phyloP scores from a whole-genome alignment of 2,888 invertebrate species.

The Corythucha ciliata region DNA sequence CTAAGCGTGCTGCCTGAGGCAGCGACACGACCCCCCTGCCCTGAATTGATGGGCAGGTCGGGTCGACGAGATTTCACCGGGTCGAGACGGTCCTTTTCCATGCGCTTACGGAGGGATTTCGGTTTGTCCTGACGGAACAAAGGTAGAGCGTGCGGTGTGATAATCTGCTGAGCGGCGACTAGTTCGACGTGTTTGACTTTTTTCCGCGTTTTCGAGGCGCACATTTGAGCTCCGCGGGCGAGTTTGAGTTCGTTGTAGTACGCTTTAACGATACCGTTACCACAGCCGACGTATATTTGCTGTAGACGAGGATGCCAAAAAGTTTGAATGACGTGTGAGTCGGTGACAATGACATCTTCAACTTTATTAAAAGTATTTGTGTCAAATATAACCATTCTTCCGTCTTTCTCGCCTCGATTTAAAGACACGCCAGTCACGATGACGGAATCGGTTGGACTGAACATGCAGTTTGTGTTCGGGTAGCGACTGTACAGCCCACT shows the following conservation, averaged over 20 bases:
- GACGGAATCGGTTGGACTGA: constrained; percentile 87
- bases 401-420: constrained; percentile 52
- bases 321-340: constrained; percentile 76
- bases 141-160: constrained; percentile 92
- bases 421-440: constrained; percentile 81
- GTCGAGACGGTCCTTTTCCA: constrained; percentile 83
- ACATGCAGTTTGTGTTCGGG: constrained; percentile 52
- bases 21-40: constrained; percentile 78
- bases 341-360: constrained; percentile 63
- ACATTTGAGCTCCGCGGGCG: constrained; percentile 81
- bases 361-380: constrained; percentile 64
- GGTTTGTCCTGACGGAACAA: constrained; percentile 87
- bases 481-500: constrained; percentile 70
- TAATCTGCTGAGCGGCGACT: constrained; percentile 82
- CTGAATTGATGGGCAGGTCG: constrained; percentile 79
- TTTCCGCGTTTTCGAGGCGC: constrained; percentile 69
- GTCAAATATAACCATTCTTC: constrained; percentile 69
- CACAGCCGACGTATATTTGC: constrained; percentile 87
- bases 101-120: constrained; percentile 76
- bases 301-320: constrained; percentile 97
- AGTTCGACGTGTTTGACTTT: constrained; percentile 77
- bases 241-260: constrained; percentile 84
- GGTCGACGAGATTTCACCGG: constrained; percentile 74
- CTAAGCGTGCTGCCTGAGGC: constrained; percentile 92
- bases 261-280: constrained; percentile 80